A percentile compares a stretch with the other conserved stretches of the same genome.
Evolutionary conservation across 2,113 vertebrate species (phyloP).

Genomic region (Elanus axillaris): DNA sequence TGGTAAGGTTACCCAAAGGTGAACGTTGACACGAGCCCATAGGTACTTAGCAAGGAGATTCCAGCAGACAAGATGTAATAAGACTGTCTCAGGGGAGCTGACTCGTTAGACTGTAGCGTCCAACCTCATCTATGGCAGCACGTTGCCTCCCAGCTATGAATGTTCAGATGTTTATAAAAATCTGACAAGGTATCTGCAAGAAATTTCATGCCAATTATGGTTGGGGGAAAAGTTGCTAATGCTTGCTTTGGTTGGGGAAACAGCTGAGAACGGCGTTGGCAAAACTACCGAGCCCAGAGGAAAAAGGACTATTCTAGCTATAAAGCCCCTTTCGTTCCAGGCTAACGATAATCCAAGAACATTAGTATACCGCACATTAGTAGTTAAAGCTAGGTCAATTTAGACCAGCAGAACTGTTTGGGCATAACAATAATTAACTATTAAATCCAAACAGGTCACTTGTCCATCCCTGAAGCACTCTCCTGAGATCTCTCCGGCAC

Average conservation of each 20-base stretch:
- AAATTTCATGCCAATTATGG: not conserved
- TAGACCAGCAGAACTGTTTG: slow-evolving; percentile 9
- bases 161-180: not conserved
- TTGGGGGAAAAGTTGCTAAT: not conserved
- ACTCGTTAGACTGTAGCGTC: not conserved
- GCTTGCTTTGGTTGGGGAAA: not conserved
- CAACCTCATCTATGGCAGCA: not conserved
- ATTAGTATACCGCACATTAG: slow-evolving; percentile 21
- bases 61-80: not conserved
- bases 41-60: not conserved
- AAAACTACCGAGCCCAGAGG: not conserved
- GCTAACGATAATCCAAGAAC: slow-evolving; percentile 35
- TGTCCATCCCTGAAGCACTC: not conserved
- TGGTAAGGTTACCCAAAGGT: not conserved
- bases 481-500: not conserved
- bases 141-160: not conserved
- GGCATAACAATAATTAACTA: slow-evolving; percentile 42
- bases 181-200: not conserved
- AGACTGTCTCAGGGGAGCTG: not conserved
- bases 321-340: not conserved
- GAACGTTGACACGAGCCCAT: not conserved
- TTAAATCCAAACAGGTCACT: not conserved
- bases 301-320: not conserved
- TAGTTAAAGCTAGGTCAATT: slow-evolving; percentile 14
- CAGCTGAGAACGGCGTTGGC: not conserved